Conservation (phyloP, 2,797 vertebrate genomes). For the Acanthis flammea region DNA sequence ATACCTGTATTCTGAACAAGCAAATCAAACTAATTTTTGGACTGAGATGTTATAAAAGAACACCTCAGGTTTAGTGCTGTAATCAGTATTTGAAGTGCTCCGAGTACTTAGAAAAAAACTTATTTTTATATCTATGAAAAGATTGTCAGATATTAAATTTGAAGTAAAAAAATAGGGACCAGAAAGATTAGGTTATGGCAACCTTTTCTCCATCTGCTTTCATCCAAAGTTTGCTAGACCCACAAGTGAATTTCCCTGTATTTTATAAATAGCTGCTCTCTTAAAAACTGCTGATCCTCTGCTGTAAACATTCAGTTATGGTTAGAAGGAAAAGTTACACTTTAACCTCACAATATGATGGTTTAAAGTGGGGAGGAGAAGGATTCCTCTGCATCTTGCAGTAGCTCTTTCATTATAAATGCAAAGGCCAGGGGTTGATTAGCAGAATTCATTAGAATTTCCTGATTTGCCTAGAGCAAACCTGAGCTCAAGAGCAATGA, state of each 20-base stretch:
- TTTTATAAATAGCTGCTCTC: background rate
- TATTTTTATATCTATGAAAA: background rate
- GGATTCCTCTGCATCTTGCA: background rate
- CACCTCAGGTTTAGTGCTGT: background rate
- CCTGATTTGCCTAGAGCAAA: background rate
- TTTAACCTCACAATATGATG: background rate
- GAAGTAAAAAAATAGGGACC: background rate
- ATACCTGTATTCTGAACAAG: background rate
- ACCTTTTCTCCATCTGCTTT: conserved; percentile 45
- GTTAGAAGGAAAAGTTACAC: background rate
- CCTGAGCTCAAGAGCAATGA: background rate
- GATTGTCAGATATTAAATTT: conserved; percentile 25
- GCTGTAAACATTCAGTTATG: background rate
- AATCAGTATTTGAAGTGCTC: background rate
- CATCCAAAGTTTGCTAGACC: conserved; percentile 13
- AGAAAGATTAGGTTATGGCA: background rate
- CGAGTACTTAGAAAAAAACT: background rate
- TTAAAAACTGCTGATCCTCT: background rate
- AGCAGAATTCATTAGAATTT: background rate
- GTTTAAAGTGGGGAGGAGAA: background rate
- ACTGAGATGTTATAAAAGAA: background rate
- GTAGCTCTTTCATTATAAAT: background rate
- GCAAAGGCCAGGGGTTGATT: background rate
- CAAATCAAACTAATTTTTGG: background rate
- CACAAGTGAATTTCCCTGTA: background rate